Evolutionary conservation across 2,797 vertebrate genomes (phyloP), one percentile per base, ranked within the genome.

Genomic region (Phalloptychus januarius): DNA sequence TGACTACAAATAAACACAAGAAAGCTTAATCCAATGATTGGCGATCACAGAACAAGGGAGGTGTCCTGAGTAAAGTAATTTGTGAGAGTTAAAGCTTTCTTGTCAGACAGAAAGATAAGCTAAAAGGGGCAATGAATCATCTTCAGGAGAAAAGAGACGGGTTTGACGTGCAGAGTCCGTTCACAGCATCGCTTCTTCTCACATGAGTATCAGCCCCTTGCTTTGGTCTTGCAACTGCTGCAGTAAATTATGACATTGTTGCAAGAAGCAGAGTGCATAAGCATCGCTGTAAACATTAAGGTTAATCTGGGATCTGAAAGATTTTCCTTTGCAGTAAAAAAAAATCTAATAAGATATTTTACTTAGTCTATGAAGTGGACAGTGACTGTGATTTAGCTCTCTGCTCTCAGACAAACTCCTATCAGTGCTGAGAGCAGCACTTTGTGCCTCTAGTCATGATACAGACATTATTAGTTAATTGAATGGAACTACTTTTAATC

Each of bases 101-200:
- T 84, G 74, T 83, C 72, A 71, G 38, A 74, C 23, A 67, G 52
- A 72, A 72, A 74, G 67, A 75, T 71, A n/a, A 40, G 75, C 33
- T 61, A 63, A 72, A 44, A 67, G 28, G 40, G 16, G 28, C 74
- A 69, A 85, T 38, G 31, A 72, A 85, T 76, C 88, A 85, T 76
- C 87, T 83, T 90, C 91, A 33, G 58, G 88, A 79, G 92, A 76
- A 84, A 77, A 82, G 52, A 36, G 45, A 81, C 77, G 81, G 86
- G 85, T 87, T 91, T 92, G 88, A 91, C 90, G 84, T 88, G 71
- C 88, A 85, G 80, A 87, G 73, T 86, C 76, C 86, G 84, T 87
- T 92, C 86, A 90, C 83, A 85, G 83, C 56, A 33, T 72, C 77
- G 76, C 79, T 88, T 87, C 84, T 82, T 81, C 86, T 87, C 72